Base-by-base conservation (phyloP, 2,888 invertebrate species). In the Melieria picta region DNA sequence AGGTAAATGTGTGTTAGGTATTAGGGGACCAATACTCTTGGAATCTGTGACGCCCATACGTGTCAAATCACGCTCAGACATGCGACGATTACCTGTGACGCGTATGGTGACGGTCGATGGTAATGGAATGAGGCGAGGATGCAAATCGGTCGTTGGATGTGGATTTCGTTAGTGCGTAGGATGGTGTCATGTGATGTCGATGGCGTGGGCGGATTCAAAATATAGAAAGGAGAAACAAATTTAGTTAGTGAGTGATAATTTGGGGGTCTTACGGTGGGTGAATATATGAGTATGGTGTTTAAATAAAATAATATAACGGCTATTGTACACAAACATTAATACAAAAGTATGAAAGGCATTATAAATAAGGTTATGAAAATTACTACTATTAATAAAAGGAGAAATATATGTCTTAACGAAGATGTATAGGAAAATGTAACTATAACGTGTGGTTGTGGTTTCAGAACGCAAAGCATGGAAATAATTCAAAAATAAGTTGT, bases 61-160 rank as follows among this genome's bases (percentile, higher is more conserved):
- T 82, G 94, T 91, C 78, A 95, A 89, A 89, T 96, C 96, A 80
- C 96, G 91, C 89, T 96, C 96, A 84, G 95, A 96, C 91, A 95
- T 93, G 86, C 95, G 92, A 83, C 96, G 91, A 80, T 92, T 91
- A 88, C 93, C 93, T 91, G 76, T 11, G 58, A 58, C 48, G 30
- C 43, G 11, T 43, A 58, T n/a, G 43, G 45, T n/a, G 43, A 3
- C 30, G 30, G 30, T 30, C 30, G 30, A 30, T 30, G 30, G 30
- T 30, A 30, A 30, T 30, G 30, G 30, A 30, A 30, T 30, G 30
- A 30, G 30, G 30, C 30, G 30, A 30, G 30, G 30, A 30, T 30
- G 30, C 30, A 30, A 3, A 30, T 30, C 30, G 30, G 30, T 30
- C 6, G 58, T 30, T 58, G 58, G 45, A 56, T 45, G 45, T 55